Base-by-base conservation (phyloP, 2,113 vertebrate species). In the Nestor notabilis region DNA sequence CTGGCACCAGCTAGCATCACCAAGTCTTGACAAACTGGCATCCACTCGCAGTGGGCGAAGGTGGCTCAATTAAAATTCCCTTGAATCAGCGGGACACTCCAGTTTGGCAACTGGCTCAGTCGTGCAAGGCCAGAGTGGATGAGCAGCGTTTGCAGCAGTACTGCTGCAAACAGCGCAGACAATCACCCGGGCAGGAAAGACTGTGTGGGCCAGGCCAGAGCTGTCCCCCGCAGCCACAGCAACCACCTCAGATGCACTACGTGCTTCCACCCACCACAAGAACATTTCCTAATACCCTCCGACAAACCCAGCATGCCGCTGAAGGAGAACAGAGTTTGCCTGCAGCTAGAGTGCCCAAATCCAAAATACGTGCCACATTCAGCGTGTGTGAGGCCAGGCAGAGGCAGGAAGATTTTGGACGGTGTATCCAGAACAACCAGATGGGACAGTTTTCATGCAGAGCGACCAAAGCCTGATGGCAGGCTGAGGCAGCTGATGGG, bases 331-430 rank as follows among this genome's bases (percentile, higher is more conserved):
- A 96, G 77, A 61, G 74, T 75, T 93, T 94, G 95, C 90, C 96
- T 93, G 87, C 65, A 93, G 93, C 94, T 94, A 85, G 43, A 41
- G 78, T 89, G 87, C 87, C 95, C 95, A 91, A 84, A 94, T 91
- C 81, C 18, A 2, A 87, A 95, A 49, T 78, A 93, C 35, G 5
- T 95, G 92, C 78, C 84, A 91, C 61, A 87, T 77, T 10, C 92
- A 71, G 84, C 50, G 0, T 84, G 50, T 2, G 0, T 0, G 0
- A 78, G 41, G 70, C 77, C 81, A 71, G 55, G 35, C 37, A 87
- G 68, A 91, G n/a, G n/a, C 53, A 93, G 68, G 44, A 37, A 81
- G 46, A 63, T 71, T 91, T 93, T 63, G 50, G 19, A 63, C 0
- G 0, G 37, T 4, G 5, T 27, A 82, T 94, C 87, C 58, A 77